Base-by-base conservation (phyloP, 2,113 vertebrate species). In the Stegostoma tigrinum region DNA sequence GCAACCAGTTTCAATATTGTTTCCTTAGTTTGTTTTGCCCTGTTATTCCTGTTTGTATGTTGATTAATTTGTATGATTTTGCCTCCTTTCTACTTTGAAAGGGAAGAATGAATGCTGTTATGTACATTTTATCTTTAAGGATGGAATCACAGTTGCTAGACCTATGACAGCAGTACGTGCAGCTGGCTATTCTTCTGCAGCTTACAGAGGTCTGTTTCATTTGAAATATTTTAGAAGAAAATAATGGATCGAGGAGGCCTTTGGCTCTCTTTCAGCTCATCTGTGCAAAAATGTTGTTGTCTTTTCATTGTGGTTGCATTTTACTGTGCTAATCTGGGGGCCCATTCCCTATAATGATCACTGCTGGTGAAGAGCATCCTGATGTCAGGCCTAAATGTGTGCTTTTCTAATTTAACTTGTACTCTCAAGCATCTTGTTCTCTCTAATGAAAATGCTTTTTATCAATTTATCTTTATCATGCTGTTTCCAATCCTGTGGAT, bases 131-230 rank as follows among this genome's bases (percentile, higher is more conserved):
- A 12, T 72, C n/a, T 94, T 95, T 75, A 72, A 99, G 99, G 99
- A 99, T 96, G 98, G 98, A 45, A 96, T 87, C 14, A 15, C 87
- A 64, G 90, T 98, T 94, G 96, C 98, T 96, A 98, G 99, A 93
- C 99, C 99, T 27, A 99, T 99, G 99, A 99, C 99, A 95, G 98
- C 99, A 89, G 98, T 99, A 95, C 98, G 98, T 97, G 98, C 99
- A 96, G 99, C 99, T 96, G 99, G 99, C 90, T 99, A 98, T 97
- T 98, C 97, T 15, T 99, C 98, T 96, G 97, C 98, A 87, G 94
- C 98, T 96, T 95, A 97, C 95, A 98, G 98, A 97, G 99, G 99
- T 99, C 97, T 91, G 96, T 96, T 66, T 68, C 15, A 6, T 68
- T 94, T 94, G 87, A 93, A 66, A 93, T 66, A 23, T 93, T 66